Evolutionary conservation across 2,113 vertebrate species (phyloP).

Genomic region (Anseranas semipalmata): DNA sequence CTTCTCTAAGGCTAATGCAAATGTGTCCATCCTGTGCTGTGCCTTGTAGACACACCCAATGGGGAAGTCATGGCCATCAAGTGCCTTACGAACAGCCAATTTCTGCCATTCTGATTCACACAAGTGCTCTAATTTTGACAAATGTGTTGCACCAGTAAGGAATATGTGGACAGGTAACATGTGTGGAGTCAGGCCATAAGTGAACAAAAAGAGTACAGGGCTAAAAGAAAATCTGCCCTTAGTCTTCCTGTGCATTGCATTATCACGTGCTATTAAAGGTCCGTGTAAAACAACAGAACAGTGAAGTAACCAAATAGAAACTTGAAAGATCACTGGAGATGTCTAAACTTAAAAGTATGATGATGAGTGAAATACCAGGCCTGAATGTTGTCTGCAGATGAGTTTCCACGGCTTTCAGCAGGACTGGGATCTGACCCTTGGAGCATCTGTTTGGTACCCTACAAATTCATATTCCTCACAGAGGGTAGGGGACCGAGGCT

Average conservation of each 20-base stretch:
- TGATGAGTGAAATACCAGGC: background rate
- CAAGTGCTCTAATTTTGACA: background rate
- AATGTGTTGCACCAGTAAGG: background rate
- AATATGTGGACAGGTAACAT: background rate
- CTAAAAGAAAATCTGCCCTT: background rate
- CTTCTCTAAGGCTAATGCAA: background rate
- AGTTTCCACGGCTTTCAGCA: background rate
- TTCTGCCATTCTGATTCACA: background rate
- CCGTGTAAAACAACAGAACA: background rate
- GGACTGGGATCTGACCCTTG: background rate
- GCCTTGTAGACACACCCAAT: background rate
- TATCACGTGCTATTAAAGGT: background rate
- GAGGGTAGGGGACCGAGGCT: background rate
- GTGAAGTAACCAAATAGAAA: background rate
- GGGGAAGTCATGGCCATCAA: background rate
- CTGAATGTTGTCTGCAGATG: background rate
- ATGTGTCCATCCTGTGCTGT: rapidly evolving
- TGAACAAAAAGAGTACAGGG: background rate
- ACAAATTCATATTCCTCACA: background rate
- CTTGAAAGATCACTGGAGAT: background rate
- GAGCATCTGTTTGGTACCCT: background rate
- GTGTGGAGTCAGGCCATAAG: background rate
- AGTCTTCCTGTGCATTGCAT: background rate
- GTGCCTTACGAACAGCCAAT: background rate
- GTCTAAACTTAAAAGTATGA: background rate